A percentile compares a stretch with the other conserved stretches of the same genome.
These are phyloP conservation scores for Heliconius erato DNA, from an alignment of 2,888 invertebrate genomes.

Conservation along the genomic window DNA sequence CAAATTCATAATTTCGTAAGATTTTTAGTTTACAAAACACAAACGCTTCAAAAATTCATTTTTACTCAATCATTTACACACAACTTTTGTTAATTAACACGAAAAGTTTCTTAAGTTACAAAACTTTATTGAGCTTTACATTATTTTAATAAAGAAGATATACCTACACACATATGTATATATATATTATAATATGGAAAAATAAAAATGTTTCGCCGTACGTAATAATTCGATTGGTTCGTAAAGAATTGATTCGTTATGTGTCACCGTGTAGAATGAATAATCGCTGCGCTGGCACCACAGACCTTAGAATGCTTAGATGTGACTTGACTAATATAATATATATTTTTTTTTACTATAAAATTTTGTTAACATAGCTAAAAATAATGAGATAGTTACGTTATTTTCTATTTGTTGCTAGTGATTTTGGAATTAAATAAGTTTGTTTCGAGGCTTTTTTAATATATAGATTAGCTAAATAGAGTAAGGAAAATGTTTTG, in stretches of 20 bases:
- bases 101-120: not conserved
- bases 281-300: conserved; percentile 69
- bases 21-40: not conserved
- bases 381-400: not conserved
- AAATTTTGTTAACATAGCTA: not conserved
- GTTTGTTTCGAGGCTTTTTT: too few relatives aligned
- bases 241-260: conserved; percentile 82
- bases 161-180: not conserved
- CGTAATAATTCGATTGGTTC: conserved; percentile 66
- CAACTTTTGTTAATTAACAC: not conserved
- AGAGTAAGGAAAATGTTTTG: too few relatives aligned
- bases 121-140: conserved; percentile 18
- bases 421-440: too few relatives aligned
- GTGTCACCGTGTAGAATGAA: conserved; percentile 83
- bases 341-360: not conserved
- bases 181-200: conserved; percentile 29
- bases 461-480: too few relatives aligned
- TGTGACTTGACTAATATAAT: not conserved
- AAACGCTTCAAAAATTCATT: not conserved
- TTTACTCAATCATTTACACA: not conserved
- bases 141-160: conserved; percentile 16
- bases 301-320: conserved; percentile 54
- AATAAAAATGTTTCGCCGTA: conserved; percentile 45
- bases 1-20: not conserved
- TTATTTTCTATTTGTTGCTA: too few relatives aligned